These are phyloP conservation scores for Dipodomys stephensi DNA, from an alignment of 2,113 vertebrate genomes.

Conservation along the genomic window DNA sequence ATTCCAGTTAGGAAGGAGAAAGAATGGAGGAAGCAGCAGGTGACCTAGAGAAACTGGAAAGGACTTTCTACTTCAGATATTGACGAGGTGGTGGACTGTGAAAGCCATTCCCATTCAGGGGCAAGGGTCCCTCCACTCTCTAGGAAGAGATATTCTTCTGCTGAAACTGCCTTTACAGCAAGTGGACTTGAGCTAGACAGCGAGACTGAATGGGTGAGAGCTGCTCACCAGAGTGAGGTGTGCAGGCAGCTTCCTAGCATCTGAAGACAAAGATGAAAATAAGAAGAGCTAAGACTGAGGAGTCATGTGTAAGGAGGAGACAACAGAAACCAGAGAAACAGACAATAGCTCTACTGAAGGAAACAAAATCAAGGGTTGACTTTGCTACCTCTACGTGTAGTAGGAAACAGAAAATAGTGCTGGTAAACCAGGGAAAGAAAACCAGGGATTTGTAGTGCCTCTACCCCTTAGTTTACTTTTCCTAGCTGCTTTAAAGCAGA, in stretches of 20 bases:
- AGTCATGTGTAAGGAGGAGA: background rate
- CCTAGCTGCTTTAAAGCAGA: background rate
- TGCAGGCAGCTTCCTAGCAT: background rate
- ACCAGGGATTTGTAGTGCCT: background rate
- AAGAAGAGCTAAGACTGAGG: background rate
- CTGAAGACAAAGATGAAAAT: background rate
- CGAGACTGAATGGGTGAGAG: background rate
- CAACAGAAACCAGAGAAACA: background rate
- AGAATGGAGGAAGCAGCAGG: background rate
- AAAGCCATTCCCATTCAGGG: background rate
- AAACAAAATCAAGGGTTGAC: background rate
- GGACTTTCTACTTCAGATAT: background rate
- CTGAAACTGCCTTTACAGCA: background rate
- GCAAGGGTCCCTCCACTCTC: background rate
- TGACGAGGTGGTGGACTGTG: background rate
- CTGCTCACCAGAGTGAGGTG: background rate
- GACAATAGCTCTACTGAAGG: background rate
- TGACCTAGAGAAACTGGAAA: background rate
- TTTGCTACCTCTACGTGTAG: background rate
- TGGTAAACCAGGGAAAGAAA: constrained; percentile 16
- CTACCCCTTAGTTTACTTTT: background rate
- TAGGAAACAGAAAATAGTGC: background rate
- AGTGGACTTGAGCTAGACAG: background rate
- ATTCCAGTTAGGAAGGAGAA: background rate
- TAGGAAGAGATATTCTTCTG: background rate